phyloP scores from a whole-genome alignment of 1,140 invertebrate species.

The Armadillidium nasatum region DNA sequence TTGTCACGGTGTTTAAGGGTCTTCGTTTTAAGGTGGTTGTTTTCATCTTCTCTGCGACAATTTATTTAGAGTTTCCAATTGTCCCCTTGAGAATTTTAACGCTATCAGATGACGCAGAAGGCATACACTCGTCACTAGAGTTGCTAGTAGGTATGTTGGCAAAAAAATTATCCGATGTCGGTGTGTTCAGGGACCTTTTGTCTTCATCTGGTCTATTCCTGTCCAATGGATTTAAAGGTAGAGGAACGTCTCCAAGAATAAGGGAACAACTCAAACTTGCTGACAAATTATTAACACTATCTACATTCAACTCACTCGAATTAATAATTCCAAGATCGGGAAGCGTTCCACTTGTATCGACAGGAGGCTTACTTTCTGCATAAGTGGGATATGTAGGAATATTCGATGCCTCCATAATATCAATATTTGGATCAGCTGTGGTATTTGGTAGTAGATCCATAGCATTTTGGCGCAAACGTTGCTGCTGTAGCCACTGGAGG shows the following conservation, averaged over 20 bases:
- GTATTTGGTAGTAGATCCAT: background rate
- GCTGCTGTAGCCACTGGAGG: background rate
- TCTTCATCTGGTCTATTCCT: background rate
- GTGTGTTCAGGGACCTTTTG: background rate
- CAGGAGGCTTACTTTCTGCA: background rate
- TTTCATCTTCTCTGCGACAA: background rate
- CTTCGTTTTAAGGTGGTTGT: no score
- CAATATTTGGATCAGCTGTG: background rate
- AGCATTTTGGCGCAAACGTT: background rate
- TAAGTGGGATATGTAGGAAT: background rate
- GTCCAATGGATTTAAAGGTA: background rate
- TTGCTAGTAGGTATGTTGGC: background rate
- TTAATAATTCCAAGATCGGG: background rate
- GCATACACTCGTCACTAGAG: background rate
- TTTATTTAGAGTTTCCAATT: slow-evolving; percentile 5
- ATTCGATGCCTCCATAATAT: background rate
- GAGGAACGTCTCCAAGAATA: background rate
- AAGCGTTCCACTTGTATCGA: background rate
- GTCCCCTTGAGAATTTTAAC: background rate
- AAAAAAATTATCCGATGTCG: background rate
- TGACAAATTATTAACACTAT: background rate
- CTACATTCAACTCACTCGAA: background rate
- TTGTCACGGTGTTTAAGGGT: no score
- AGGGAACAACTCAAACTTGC: background rate
- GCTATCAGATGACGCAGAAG: background rate